Conservation (phyloP, 2,888 invertebrate species). For the Gortyna flavago region DNA sequence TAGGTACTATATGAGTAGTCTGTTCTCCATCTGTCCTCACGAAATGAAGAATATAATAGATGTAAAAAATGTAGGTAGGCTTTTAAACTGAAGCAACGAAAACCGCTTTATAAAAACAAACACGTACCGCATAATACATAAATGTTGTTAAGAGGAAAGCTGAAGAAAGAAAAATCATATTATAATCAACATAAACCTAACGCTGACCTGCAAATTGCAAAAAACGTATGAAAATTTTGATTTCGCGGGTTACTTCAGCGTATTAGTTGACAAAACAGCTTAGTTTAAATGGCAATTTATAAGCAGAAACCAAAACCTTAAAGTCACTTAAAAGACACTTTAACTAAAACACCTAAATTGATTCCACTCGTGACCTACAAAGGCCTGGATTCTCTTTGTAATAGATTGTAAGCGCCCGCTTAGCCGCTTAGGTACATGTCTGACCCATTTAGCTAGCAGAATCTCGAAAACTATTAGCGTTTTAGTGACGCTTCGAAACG, state of each 20-base stretch:
- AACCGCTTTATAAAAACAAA: neutral
- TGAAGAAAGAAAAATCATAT: too few species aligned
- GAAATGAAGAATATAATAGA: neutral
- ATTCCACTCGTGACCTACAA: constrained; percentile 27
- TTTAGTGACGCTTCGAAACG: constrained; percentile 10
- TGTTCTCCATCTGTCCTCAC: neutral
- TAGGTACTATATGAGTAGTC: neutral
- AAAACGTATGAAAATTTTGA: too few species aligned
- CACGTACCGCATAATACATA: neutral
- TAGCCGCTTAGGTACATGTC: constrained; percentile 15
- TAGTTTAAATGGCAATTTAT: neutral
- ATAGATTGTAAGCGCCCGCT: constrained; percentile 25
- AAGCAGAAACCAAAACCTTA: neutral
- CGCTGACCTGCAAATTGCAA: too few species aligned
- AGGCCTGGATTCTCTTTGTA: constrained; percentile 1
- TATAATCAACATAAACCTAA: too few species aligned
- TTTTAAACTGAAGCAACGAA: neutral
- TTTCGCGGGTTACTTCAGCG: too few species aligned
- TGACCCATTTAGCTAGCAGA: constrained; percentile 35
- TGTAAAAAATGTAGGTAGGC: neutral
- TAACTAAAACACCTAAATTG: constrained; percentile 18
- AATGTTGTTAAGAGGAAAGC: neutral
- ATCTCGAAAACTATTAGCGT: constrained; percentile 45
- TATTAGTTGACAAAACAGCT: neutral
- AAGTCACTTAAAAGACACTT: constrained; percentile 1